phyloP scores from a whole-genome alignment of 53 echinoderm and acorn worm genomes.

The Holothuria scabra region DNA sequence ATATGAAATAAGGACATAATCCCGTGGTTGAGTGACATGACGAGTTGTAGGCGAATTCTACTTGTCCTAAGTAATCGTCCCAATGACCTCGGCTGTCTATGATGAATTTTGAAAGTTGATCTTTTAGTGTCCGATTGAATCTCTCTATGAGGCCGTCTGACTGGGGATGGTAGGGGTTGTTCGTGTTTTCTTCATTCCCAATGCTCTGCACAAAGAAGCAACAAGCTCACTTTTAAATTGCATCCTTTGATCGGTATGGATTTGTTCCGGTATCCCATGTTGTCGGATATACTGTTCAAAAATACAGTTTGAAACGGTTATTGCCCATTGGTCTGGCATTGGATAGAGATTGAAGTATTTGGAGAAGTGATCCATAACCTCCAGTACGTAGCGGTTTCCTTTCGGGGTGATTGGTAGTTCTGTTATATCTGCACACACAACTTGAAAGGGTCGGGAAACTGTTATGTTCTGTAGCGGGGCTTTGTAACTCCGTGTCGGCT shows the following conservation, averaged over 20 bases:
- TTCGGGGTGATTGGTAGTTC: slow-evolving; percentile 55
- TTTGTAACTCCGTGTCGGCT: slow-evolving; percentile 47
- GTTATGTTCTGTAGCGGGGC: slow-evolving; percentile 57
- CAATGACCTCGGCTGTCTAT: too few species aligned
- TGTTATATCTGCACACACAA: slow-evolving; percentile 69
- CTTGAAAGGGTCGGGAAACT: slow-evolving; percentile 29
- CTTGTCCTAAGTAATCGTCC: slow-evolving; percentile 6
- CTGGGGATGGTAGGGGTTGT: too few species aligned
- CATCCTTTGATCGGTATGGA: slow-evolving; percentile 53
- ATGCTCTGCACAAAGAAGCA: not conserved
- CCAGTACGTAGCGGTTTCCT: slow-evolving; percentile 64
- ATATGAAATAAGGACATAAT: not conserved
- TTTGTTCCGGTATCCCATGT: too few species aligned
- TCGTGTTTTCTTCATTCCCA: slow-evolving; percentile 31
- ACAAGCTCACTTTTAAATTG: slow-evolving; percentile 50
- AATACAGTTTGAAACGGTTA: slow-evolving; percentile 53
- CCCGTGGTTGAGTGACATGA: slow-evolving; percentile 21
- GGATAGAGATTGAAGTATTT: slow-evolving; percentile 67
- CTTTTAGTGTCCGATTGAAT: too few species aligned
- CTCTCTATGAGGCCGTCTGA: too few species aligned
- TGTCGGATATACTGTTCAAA: slow-evolving; percentile 51
- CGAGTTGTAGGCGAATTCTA: slow-evolving; percentile 38
- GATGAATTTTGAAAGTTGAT: too few species aligned
- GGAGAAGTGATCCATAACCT: slow-evolving; percentile 67
- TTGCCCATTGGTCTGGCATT: slow-evolving; percentile 52